Percentiles rank a stretch among this genome's conserved stretches.
These are phyloP conservation scores for Lithodes maja DNA, from an alignment of 2,888 invertebrate species.

Conservation along the genomic window DNA sequence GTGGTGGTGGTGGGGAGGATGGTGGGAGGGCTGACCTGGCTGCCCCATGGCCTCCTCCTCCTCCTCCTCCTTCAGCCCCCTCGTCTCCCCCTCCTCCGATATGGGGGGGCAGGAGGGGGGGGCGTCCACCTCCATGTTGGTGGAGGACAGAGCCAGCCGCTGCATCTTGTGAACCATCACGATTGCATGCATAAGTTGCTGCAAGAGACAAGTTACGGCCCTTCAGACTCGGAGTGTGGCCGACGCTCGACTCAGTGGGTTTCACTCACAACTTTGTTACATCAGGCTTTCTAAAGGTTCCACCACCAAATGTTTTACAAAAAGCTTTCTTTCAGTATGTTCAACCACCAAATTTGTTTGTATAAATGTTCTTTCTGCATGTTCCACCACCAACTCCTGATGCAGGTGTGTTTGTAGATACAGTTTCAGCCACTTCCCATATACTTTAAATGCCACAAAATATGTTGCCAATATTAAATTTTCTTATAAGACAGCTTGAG, in stretches of 20 bases:
- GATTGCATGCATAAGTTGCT: conserved; percentile 77
- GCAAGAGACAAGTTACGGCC: conserved; percentile 71
- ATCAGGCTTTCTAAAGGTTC: too few species aligned
- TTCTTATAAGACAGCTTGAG: too few species aligned
- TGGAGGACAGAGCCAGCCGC: conserved; percentile 74
- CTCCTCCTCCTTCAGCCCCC: conserved; percentile 73
- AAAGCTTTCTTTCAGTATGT: too few species aligned
- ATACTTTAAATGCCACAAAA: too few species aligned
- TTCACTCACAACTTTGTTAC: not conserved
- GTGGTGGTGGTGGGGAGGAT: conserved; percentile 42
- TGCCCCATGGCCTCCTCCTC: conserved; percentile 72
- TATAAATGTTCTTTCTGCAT: too few species aligned
- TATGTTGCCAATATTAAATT: too few species aligned
- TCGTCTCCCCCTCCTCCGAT: conserved; percentile 67
- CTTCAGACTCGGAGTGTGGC: conserved; percentile 49
- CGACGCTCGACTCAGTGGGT: not conserved
- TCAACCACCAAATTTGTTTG: too few species aligned
- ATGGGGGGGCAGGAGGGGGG: conserved; percentile 73
- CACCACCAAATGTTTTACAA: too few species aligned
- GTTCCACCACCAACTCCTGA: too few species aligned
- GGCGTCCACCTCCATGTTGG: conserved; percentile 74
- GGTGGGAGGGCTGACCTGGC: conserved; percentile 59
- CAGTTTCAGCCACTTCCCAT: too few species aligned
- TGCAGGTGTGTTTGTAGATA: too few species aligned
- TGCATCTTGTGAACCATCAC: conserved; percentile 77